Conservation (phyloP, 1,140 invertebrate genomes). For the Saccostrea echinata region DNA sequence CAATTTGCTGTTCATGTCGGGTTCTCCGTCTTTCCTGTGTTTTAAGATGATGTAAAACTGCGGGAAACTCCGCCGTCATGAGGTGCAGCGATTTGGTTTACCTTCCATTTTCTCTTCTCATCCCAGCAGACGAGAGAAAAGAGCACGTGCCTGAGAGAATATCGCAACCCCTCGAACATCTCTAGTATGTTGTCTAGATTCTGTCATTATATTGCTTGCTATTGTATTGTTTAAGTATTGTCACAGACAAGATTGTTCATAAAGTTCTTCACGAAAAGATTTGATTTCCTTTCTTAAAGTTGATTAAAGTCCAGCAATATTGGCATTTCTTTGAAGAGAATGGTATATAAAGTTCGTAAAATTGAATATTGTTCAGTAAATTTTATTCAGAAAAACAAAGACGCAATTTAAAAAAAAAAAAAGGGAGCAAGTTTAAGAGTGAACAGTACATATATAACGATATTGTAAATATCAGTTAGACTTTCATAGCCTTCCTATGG, state of each 20-base stretch:
- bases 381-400: background rate
- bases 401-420: background rate
- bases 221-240: background rate
- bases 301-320: no score
- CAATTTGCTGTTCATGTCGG: conserved; percentile 36
- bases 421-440: no score
- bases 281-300: background rate
- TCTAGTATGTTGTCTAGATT: background rate
- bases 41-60: conserved; percentile 44
- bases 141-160: conserved; percentile 33
- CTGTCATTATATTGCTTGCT: background rate
- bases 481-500: conserved; percentile 2
- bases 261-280: background rate
- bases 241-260: background rate
- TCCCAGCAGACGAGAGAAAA: conserved; percentile 41
- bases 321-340: no score
- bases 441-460: background rate
- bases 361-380: no score
- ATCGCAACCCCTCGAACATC: background rate
- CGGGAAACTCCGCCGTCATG: conserved; percentile 25
- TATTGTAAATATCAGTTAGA: background rate
- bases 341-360: no score
- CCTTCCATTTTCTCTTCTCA: background rate
- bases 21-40: conserved; percentile 40
- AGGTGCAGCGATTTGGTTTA: background rate